Percentiles rank a stretch among this genome's conserved stretches.
Conservation (phyloP, 1,140 invertebrate species). For the Macrotrachela quadricornifera region DNA sequence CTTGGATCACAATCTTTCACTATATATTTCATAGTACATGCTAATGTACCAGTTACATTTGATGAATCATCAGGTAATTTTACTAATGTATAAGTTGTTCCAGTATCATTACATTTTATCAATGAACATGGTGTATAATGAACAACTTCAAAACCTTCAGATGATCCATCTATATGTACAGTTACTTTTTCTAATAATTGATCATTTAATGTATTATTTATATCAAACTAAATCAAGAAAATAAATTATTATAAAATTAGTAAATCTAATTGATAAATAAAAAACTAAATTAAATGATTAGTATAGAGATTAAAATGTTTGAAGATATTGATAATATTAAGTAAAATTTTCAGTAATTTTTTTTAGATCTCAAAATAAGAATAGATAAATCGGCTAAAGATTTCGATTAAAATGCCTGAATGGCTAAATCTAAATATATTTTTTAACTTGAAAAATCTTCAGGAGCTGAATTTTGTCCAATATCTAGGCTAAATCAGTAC, state of each 20-base stretch:
- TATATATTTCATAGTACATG: slow-evolving; percentile 67
- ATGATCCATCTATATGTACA: slow-evolving; percentile 53
- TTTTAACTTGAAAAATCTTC: no score
- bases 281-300: slow-evolving; percentile 21
- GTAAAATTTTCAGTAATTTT: no score
- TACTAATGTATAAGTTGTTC: slow-evolving; percentile 63
- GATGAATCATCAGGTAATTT: slow-evolving; percentile 51
- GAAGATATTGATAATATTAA: no score
- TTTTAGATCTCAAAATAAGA: no score
- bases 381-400: no score
- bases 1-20: slow-evolving; percentile 86
- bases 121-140: slow-evolving; percentile 14
- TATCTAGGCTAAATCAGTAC: no score
- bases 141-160: slow-evolving; percentile 49
- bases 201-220: slow-evolving; percentile 79
- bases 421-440: no score
- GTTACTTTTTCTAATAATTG: slow-evolving; percentile 76
- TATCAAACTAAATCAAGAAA: slow-evolving; percentile 65
- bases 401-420: no score
- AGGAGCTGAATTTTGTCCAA: no score
- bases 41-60: slow-evolving; percentile 47
- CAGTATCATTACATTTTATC: slow-evolving; percentile 62
- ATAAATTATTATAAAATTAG: no score
- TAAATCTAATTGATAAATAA: no score
- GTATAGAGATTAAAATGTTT: no score